These are phyloP conservation scores for Apamea crenata DNA, from an alignment of 2,888 invertebrate genomes.

Conservation along the genomic window DNA sequence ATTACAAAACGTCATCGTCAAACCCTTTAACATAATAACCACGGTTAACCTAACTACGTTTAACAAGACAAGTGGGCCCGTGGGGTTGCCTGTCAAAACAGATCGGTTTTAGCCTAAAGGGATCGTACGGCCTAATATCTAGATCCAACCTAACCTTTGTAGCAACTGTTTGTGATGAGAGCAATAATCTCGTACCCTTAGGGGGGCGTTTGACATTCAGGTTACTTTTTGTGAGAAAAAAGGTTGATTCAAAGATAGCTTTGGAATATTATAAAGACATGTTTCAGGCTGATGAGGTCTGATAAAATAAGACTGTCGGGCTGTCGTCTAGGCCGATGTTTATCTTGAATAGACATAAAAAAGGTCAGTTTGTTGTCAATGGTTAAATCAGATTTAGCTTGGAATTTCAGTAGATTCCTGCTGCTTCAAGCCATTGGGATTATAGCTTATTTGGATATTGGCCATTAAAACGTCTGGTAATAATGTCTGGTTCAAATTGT, in stretches of 20 bases:
- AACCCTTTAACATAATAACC: conserved; percentile 22
- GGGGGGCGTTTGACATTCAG: conserved; percentile 27
- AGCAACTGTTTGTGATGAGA: conserved; percentile 27
- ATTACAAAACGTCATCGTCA: conserved; percentile 18
- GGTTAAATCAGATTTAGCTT: background rate
- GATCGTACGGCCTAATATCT: conserved; percentile 37
- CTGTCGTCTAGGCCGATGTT: background rate
- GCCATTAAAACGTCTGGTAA: background rate
- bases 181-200: conserved; percentile 34
- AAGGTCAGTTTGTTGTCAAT: background rate
- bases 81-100: conserved; percentile 46
- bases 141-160: conserved; percentile 52
- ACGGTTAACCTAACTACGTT: conserved; percentile 27
- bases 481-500: background rate
- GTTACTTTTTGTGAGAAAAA: background rate
- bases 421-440: background rate
- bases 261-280: conserved; percentile 7
- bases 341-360: background rate
- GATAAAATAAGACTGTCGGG: background rate
- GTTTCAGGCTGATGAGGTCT: background rate
- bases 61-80: conserved; percentile 22
- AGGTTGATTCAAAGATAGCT: conserved; percentile 12
- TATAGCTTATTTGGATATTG: no score
- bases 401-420: background rate
- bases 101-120: conserved; percentile 44